A percentile compares a stretch with the other conserved stretches of the same genome.
These are phyloP conservation scores for Psilopsiagon aurifrons DNA, from an alignment of 2,113 vertebrate genomes.

Conservation along the genomic window DNA sequence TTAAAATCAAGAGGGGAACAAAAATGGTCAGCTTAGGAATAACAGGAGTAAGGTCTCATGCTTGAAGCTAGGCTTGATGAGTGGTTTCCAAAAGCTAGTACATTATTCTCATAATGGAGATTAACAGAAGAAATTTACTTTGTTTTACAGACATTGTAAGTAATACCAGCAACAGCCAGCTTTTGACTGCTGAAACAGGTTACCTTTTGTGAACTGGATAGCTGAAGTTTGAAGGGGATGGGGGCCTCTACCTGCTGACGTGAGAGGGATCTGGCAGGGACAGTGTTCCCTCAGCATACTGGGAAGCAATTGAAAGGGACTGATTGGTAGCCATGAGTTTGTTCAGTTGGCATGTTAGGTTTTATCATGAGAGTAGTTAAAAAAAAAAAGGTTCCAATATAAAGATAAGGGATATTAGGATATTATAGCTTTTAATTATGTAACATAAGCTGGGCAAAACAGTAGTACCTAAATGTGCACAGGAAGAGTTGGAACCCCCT, in stretches of 20 bases:
- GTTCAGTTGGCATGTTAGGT: not conserved
- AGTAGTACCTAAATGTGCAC: not conserved
- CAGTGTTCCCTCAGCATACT: not conserved
- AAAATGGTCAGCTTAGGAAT: not conserved
- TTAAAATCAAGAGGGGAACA: not conserved
- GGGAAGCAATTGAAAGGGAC: not conserved
- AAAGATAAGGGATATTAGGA: not conserved
- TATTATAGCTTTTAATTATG: not conserved
- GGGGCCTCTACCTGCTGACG: not conserved
- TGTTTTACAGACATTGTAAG: not conserved
- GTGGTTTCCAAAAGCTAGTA: not conserved
- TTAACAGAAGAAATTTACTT: not conserved
- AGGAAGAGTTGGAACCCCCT: not conserved
- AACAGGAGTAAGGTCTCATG: not conserved
- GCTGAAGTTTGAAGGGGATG: not conserved
- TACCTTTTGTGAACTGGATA: not conserved
- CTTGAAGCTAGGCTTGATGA: not conserved
- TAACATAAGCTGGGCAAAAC: not conserved
- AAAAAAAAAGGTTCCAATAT: not conserved
- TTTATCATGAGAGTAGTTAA: not conserved
- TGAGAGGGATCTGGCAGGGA: accelerated
- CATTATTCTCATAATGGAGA: not conserved
- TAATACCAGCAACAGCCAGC: not conserved
- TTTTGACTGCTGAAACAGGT: not conserved
- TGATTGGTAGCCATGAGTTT: not conserved